Evolutionary conservation across 92 coral and sea anemone genomes (phyloP).

Genomic region (Metridium senile): DNA sequence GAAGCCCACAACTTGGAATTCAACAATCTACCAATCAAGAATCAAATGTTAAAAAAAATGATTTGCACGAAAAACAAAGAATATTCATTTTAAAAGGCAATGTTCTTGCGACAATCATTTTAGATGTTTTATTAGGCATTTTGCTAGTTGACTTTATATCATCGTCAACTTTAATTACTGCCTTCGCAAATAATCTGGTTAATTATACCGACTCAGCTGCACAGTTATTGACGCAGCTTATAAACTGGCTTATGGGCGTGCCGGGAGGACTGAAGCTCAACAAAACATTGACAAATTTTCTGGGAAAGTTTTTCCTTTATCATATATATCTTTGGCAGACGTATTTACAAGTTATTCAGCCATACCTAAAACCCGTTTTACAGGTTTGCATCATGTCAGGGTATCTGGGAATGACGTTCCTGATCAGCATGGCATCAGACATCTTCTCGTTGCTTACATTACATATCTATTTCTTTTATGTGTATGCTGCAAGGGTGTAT

Average conservation of each 20-base stretch:
- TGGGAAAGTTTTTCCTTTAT: slow-evolving; percentile 83
- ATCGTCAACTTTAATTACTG: slow-evolving; percentile 26
- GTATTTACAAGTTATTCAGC: slow-evolving; percentile 71
- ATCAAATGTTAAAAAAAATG: background rate
- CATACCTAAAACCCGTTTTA: slow-evolving; percentile 76
- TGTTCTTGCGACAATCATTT: slow-evolving; percentile 21
- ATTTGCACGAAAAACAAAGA: slow-evolving; percentile 31
- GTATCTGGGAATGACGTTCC: slow-evolving; percentile 82
- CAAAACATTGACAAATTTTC: slow-evolving; percentile 75
- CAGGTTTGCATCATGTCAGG: slow-evolving; percentile 77
- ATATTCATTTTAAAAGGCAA: slow-evolving; percentile 12
- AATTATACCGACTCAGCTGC: slow-evolving; percentile 74
- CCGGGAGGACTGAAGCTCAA: slow-evolving; percentile 96
- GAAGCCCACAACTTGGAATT: background rate
- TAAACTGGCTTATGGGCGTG: slow-evolving; percentile 89
- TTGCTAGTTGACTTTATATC: slow-evolving; percentile 51
- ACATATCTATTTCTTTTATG: slow-evolving; percentile 95
- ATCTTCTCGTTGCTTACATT: slow-evolving; percentile 79
- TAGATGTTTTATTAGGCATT: slow-evolving; percentile 76
- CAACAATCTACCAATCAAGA: background rate
- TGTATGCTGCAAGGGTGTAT: slow-evolving; percentile 95
- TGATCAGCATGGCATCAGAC: slow-evolving; percentile 81
- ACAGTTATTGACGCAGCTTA: slow-evolving; percentile 53
- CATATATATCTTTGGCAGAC: slow-evolving; percentile 92
- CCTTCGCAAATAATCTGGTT: slow-evolving; percentile 55